Conservation (phyloP, 2,888 invertebrate species). For the Galeruca laticollis region DNA sequence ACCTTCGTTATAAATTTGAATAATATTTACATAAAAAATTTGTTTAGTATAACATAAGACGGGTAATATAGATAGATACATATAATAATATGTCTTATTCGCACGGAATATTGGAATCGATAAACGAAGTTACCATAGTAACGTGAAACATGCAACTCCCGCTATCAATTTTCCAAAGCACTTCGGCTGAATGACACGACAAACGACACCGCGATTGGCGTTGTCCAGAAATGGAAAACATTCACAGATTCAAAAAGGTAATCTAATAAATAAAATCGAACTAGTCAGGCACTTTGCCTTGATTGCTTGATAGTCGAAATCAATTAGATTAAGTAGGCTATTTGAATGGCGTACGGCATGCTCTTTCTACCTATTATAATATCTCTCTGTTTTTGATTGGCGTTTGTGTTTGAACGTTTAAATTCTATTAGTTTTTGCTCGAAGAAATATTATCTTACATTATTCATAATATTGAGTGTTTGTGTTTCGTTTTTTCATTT, state of each 20-base stretch:
- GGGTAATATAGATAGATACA: not conserved
- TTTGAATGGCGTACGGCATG: slow-evolving; percentile 33
- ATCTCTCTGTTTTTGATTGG: slow-evolving; percentile 8
- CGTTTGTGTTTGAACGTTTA: too few species aligned
- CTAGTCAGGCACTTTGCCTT: slow-evolving; percentile 48
- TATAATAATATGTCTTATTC: not conserved
- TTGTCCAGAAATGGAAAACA: slow-evolving; percentile 65
- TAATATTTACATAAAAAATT: slow-evolving; percentile 3
- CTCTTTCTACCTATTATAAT: slow-evolving; percentile 1
- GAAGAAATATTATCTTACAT: too few species aligned
- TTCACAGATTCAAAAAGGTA: slow-evolving; percentile 66
- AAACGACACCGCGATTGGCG: slow-evolving; percentile 54
- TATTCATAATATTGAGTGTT: too few species aligned
- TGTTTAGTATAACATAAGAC: not conserved
- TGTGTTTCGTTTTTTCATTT: too few species aligned
- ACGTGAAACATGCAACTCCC: not conserved
- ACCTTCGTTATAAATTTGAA: not conserved
- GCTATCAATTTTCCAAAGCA: slow-evolving; percentile 13
- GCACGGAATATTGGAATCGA: not conserved
- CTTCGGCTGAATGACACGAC: slow-evolving; percentile 58
- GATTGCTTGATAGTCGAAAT: slow-evolving; percentile 54
- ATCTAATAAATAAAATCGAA: slow-evolving; percentile 45
- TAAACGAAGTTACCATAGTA: not conserved
- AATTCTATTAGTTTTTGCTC: too few species aligned
- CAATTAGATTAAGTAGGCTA: slow-evolving; percentile 47